Conservation (phyloP, 2,888 invertebrate species). For the Sphaeridia pumilis region DNA sequence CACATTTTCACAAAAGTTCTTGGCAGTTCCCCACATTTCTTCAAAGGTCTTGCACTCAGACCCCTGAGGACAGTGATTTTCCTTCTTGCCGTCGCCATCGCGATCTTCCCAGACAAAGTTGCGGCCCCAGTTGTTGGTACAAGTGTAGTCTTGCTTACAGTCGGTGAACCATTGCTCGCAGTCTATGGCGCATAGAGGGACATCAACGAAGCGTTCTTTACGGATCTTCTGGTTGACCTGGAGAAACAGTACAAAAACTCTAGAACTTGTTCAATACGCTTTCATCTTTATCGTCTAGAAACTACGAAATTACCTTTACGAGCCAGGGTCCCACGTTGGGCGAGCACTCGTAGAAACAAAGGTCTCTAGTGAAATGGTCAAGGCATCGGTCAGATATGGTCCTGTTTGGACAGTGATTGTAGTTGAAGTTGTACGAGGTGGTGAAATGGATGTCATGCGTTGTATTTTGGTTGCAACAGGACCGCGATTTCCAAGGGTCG, state of each 20-base stretch:
- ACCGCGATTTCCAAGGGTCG: constrained; percentile 40
- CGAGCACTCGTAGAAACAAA: constrained; percentile 47
- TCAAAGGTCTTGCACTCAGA: constrained; percentile 37
- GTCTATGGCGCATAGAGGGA: constrained; percentile 43
- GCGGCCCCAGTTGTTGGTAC: constrained; percentile 43
- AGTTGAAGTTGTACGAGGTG: constrained; percentile 41
- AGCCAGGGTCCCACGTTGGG: constrained; percentile 45
- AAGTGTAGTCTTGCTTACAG: constrained; percentile 43
- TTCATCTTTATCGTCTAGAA: too few species aligned
- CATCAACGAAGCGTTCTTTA: constrained; percentile 41
- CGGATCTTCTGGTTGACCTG: constrained; percentile 40
- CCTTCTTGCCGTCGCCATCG: constrained; percentile 36
- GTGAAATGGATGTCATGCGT: constrained; percentile 37
- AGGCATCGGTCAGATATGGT: constrained; percentile 40
- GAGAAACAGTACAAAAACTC: constrained; percentile 3
- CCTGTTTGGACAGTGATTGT: constrained; percentile 40
- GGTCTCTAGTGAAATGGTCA: constrained; percentile 42
- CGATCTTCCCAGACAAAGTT: constrained; percentile 41
- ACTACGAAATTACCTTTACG: constrained; percentile 40
- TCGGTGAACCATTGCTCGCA: constrained; percentile 44
- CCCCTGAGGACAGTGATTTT: neutral
- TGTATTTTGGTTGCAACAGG: constrained; percentile 42
- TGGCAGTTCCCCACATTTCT: constrained; percentile 39
- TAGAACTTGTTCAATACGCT: neutral
- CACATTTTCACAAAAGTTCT: constrained; percentile 43